Conservation (phyloP, 2,888 invertebrate species). For the Shargacucullia verbasci region DNA sequence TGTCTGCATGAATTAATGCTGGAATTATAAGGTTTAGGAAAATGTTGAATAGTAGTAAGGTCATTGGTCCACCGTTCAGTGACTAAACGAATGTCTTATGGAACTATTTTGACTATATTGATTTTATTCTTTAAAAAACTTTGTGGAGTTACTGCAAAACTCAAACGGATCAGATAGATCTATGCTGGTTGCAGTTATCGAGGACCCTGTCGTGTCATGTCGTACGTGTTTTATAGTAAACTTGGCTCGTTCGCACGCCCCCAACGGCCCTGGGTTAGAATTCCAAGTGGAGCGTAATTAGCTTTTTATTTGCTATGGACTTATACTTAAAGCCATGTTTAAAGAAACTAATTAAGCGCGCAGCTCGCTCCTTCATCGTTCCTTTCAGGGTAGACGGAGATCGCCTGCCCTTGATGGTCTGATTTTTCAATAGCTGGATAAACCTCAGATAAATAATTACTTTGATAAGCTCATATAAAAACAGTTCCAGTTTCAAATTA, state of each 20-base stretch:
- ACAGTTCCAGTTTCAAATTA: no score
- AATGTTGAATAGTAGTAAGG: no score
- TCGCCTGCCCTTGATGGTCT: not conserved
- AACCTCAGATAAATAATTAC: no score
- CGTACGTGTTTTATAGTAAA: constrained; percentile 5
- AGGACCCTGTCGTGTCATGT: no score
- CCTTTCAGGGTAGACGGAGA: constrained; percentile 3
- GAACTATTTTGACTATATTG: no score
- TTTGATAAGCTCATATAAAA: no score
- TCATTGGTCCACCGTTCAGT: no score
- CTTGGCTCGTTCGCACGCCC: constrained; percentile 37
- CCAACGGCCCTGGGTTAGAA: constrained; percentile 26
- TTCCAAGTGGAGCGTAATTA: constrained; percentile 41
- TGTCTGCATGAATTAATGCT: not conserved
- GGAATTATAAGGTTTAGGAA: constrained; percentile 9
- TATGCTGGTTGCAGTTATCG: no score
- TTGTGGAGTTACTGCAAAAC: not conserved
- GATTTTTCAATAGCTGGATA: no score
- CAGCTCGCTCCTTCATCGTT: constrained; percentile 9
- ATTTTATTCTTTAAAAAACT: no score
- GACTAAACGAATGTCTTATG: not conserved
- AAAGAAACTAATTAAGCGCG: constrained; percentile 38
- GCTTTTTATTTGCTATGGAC: constrained; percentile 48
- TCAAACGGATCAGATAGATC: not conserved
- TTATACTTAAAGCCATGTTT: constrained; percentile 39